Percentiles rank a stretch among this genome's conserved stretches.
These are phyloP conservation scores for Melanocharis versteri DNA, from an alignment of 2,113 vertebrate genomes.

Conservation along the genomic window DNA sequence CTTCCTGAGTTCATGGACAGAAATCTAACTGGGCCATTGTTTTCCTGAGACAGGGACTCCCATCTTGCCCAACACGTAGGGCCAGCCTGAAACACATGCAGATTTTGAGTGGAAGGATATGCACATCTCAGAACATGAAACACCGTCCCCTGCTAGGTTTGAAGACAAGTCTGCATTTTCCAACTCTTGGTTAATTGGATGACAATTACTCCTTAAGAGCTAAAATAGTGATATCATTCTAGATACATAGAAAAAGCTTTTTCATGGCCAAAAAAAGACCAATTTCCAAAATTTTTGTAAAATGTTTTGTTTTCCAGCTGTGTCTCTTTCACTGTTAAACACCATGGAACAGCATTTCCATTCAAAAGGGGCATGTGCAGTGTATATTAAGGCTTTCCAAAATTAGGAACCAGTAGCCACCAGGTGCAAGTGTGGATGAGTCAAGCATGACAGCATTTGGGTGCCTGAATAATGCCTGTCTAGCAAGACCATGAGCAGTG, in stretches of 20 bases:
- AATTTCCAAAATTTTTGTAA: background rate
- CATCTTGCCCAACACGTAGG: background rate
- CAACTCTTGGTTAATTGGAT: background rate
- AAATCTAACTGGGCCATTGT: background rate
- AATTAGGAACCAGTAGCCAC: background rate
- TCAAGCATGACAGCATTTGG: background rate
- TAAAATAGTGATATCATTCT: background rate
- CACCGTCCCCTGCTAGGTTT: background rate
- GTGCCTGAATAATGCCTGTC: background rate
- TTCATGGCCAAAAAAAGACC: background rate
- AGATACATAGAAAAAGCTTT: background rate
- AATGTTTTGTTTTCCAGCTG: background rate
- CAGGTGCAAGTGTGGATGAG: background rate
- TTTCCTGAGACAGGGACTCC: background rate
- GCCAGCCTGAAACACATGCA: background rate
- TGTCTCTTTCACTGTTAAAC: background rate
- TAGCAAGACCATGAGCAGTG: background rate
- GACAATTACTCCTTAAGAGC: background rate
- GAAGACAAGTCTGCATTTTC: background rate
- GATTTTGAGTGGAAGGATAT: background rate
- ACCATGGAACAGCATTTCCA: background rate
- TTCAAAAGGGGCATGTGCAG: background rate
- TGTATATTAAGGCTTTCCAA: background rate
- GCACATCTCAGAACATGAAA: background rate
- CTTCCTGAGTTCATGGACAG: background rate